Conservation (phyloP, 1,140 invertebrate genomes). For the Rhyacophila brunnea region DNA sequence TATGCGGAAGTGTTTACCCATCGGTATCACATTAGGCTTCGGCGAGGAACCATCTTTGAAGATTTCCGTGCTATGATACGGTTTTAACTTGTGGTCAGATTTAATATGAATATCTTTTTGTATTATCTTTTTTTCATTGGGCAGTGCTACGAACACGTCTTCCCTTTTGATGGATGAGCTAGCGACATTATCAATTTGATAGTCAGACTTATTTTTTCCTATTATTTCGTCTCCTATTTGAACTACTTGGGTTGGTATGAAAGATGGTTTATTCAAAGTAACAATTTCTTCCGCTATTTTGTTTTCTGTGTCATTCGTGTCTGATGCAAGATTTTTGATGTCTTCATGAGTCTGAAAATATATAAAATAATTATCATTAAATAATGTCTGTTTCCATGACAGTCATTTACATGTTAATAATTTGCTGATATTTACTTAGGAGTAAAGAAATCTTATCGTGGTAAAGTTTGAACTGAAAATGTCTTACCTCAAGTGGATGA, state of each 20-base stretch:
- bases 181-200: constrained; percentile 10
- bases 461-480: neutral
- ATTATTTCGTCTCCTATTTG: constrained; percentile 40
- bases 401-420: neutral
- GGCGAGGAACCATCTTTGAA: neutral
- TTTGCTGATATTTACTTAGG: neutral
- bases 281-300: constrained; percentile 23
- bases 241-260: constrained; percentile 43
- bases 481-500: constrained; percentile 29
- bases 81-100: constrained; percentile 13
- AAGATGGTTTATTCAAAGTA: constrained; percentile 20
- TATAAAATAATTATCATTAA: neutral
- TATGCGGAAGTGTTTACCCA: constrained; percentile 34
- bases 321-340: constrained; percentile 13
- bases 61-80: neutral
- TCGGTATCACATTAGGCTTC: constrained; percentile 30
- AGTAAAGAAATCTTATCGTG: neutral
- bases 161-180: constrained; percentile 27
- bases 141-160: constrained; percentile 18
- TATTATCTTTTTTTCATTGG: constrained; percentile 29
- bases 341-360: constrained; percentile 15
- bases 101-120: constrained; percentile 4
- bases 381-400: neutral
- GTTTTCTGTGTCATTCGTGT: constrained; percentile 23
- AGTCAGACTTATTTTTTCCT: constrained; percentile 17